Base-by-base conservation (phyloP, 2,888 invertebrate genomes). In the Cyclophora albipunctata region DNA sequence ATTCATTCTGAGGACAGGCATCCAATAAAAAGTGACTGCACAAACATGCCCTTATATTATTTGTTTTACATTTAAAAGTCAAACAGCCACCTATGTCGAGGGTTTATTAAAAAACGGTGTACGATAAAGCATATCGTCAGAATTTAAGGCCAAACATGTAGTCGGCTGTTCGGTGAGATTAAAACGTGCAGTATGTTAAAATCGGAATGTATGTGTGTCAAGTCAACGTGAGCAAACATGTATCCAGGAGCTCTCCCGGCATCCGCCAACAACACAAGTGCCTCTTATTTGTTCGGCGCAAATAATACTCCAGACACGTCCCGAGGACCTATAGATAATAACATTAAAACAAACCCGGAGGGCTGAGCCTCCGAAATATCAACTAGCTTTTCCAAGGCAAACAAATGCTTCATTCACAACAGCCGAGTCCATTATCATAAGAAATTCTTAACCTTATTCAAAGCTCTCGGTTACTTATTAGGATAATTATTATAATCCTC, bases 181-280 rank as follows among this genome's bases (percentile, higher is more conserved):
- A 5, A 37, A 37, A 5, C 4, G 37, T 37, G 37, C 37, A 37
- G 37, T 37, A 67, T 69, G 69, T 71, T 78, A 74, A 37, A 76
- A 78, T 71, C 71, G 67, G 70, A 69, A 69, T 80, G 78, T 78
- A 84, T 83, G 83, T 82, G 78, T 78, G 77, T 78, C 81, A 79
- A 73, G 77, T 78, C 81, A 79, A 73, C 81, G 75, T 73, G 64
- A 63, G 69, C 73, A 85, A 84, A 85, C 74, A 85, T 49, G 64
- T 59, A 63, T 63, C 64, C 60, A 72, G 67, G 67, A 67, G 65
- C 66, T 72, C 75, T 69, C 70, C 76, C 71, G 73, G 62, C 69
- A 66, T 69, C 64, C 72, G 46, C 49, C 46, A 56, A 55, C 57
- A 50, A 57, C 56, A 75, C 78, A 75, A 83, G 79, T 80, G 80